Evolutionary conservation across 1,140 invertebrate genomes (phyloP), one percentile per base, ranked within the genome.

Genomic region (Drosophila hydei): DNA sequence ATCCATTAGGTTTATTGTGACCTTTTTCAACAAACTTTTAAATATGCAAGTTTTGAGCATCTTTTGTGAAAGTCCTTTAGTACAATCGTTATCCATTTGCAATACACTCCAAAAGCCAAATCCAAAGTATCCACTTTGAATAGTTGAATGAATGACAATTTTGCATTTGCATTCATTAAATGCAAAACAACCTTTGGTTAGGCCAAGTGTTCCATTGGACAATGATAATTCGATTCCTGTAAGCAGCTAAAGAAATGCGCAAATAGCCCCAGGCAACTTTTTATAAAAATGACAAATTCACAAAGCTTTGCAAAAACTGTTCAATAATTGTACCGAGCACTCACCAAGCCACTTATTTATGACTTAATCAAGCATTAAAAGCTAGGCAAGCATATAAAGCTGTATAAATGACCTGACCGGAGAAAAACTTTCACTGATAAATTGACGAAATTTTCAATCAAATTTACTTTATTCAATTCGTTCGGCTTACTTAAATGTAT

Each of bases 31-130:
- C 54, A 25, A 52, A 16, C 12, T 21, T 52, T 12, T 30, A 25
- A 43, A 60, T 69, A 33, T 61, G 25, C 62, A 73, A 67, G 19
- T 69, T 45, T n/a, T 43, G 30, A 58, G 30, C 47, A 16, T 11
- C 2, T 3, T 21, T 68, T 63, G 36, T 5, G 30, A 16, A 63
- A 72, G 64, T 72, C 62, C 60, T 40, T 75, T 72, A 64, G 50
- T 48, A 38, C 23, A 25, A 6, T 38, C 19, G 23, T 18, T 27
- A 42, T 69, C 52, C 27, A 50, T 64, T 69, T 63, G 27, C 36
- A 50, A 23, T 70, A 45, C 58, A 70, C 36, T 70, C 30, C 21
- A 59, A 55, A 71, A 18, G 65, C 33, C 12, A 47, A 55, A 21
- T 62, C n/a, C n/a, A n/a, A n/a, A n/a, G n/a, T n/a, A n/a, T n/a